phyloP scores from a whole-genome alignment of 2,888 invertebrate species.

The Napeogenes inachia region DNA sequence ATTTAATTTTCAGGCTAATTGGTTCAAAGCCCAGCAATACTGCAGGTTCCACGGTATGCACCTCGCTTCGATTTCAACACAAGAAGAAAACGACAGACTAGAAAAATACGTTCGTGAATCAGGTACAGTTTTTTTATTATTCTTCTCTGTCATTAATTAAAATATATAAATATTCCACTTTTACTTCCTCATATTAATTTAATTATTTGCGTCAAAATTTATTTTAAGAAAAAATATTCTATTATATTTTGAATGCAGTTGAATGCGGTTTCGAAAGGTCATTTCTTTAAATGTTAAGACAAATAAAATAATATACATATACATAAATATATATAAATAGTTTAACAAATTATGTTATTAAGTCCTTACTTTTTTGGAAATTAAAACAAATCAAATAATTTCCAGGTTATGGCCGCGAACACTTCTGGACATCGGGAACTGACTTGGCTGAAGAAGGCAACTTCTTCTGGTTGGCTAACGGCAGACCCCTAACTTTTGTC shows the following conservation, averaged over 20 bases:
- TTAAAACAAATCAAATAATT: constrained; percentile 24
- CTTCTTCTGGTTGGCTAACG: constrained; percentile 96
- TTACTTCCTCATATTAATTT: background rate
- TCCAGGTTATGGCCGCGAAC: constrained; percentile 90
- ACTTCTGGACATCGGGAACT: constrained; percentile 95
- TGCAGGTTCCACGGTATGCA: constrained; percentile 96
- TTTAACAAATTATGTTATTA: background rate
- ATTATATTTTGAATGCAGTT: no score
- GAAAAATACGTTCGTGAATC: constrained; percentile 94
- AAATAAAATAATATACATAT: no score
- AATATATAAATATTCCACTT: background rate
- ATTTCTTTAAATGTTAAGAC: no score
- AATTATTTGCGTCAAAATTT: no score
- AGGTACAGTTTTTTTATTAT: constrained; percentile 65
- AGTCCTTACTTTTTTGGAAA: background rate
- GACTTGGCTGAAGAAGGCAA: constrained; percentile 93
- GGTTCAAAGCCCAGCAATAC: constrained; percentile 94
- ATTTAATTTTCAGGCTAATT: constrained; percentile 86
- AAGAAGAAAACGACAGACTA: constrained; percentile 92
- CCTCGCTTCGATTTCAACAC: constrained; percentile 91
- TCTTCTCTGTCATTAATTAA: no score
- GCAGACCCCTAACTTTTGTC: constrained; percentile 91
- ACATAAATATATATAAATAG: no score
- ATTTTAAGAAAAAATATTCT: no score
- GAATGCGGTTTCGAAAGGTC: no score